Evolutionary conservation across 1,140 invertebrate species (phyloP).

Genomic region (Neomicropteryx cornuta): DNA sequence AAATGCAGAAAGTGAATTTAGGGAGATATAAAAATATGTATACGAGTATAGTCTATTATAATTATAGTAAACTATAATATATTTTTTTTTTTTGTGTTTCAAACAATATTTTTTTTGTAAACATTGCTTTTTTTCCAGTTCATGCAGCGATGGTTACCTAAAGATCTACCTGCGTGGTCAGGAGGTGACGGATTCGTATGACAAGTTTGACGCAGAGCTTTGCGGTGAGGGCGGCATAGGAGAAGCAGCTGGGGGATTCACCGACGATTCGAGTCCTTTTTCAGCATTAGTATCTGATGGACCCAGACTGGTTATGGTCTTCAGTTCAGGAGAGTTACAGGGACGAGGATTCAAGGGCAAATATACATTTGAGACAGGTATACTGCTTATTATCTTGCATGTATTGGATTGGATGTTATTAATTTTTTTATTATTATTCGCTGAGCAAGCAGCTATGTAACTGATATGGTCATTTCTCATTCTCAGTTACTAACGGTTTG

Average conservation of each 20-base stretch:
- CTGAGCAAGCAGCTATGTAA: too few relatives aligned
- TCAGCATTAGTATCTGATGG: slow-evolving; percentile 70
- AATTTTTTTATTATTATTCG: too few relatives aligned
- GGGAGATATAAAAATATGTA: too few relatives aligned
- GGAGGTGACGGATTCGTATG: slow-evolving; percentile 83
- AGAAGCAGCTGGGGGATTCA: not conserved
- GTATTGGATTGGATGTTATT: too few relatives aligned
- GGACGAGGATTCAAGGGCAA: slow-evolving; percentile 86
- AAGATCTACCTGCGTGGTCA: slow-evolving; percentile 88
- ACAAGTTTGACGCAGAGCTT: slow-evolving; percentile 86
- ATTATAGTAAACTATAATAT: too few relatives aligned
- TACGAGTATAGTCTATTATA: too few relatives aligned
- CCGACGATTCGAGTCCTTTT: not conserved
- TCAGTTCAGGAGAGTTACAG: slow-evolving; percentile 80
- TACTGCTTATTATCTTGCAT: slow-evolving; percentile 13
- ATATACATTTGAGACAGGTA: slow-evolving; percentile 82
- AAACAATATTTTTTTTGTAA: too few relatives aligned
- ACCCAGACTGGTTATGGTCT: slow-evolving; percentile 86
- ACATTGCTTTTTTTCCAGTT: slow-evolving; percentile 33
- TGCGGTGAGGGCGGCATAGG: slow-evolving; percentile 65
- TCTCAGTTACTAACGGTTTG: too few relatives aligned
- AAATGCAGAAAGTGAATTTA: too few relatives aligned
- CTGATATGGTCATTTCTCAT: too few relatives aligned
- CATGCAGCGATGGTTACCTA: slow-evolving; percentile 82
- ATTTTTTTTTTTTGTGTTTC: too few relatives aligned